Percentiles rank a stretch among this genome's conserved stretches.
Evolutionary conservation across 2,797 vertebrate species (phyloP).

Genomic region (Eleutherodactylus coqui): DNA sequence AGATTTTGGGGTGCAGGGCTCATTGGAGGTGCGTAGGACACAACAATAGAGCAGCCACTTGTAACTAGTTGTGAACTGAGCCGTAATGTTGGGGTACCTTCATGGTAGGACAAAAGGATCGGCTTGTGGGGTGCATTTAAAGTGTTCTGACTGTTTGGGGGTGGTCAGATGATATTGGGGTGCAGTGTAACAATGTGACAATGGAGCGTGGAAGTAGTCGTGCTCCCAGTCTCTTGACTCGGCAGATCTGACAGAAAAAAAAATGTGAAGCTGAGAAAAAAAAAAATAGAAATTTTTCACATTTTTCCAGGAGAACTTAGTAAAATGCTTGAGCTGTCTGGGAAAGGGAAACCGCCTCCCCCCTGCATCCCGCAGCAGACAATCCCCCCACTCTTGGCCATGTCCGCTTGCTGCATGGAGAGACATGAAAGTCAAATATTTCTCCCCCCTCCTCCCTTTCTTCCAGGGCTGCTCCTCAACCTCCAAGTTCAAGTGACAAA

Average conservation of each 20-base stretch:
- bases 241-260: no score
- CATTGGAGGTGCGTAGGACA: neutral
- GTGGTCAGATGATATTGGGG: neutral
- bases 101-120: no score
- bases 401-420: conserved; percentile 51
- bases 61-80: no score
- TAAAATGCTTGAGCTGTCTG: conserved; percentile 71
- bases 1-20: neutral
- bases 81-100: neutral
- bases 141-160: no score
- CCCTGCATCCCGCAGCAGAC: conserved; percentile 37
- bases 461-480: conserved; percentile 77
- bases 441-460: conserved; percentile 80
- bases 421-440: conserved; percentile 88
- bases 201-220: no score
- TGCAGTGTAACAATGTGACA: no score
- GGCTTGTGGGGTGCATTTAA: neutral
- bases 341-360: conserved; percentile 65
- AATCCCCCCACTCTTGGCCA: neutral
- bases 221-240: no score
- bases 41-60: no score
- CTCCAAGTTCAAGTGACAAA: conserved; percentile 88
- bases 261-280: no score
- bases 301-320: conserved; percentile 79
- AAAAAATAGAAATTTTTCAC: conserved; percentile 85